Conservation (phyloP, 2,888 invertebrate genomes). For the Sclerodermus sp. region DNA sequence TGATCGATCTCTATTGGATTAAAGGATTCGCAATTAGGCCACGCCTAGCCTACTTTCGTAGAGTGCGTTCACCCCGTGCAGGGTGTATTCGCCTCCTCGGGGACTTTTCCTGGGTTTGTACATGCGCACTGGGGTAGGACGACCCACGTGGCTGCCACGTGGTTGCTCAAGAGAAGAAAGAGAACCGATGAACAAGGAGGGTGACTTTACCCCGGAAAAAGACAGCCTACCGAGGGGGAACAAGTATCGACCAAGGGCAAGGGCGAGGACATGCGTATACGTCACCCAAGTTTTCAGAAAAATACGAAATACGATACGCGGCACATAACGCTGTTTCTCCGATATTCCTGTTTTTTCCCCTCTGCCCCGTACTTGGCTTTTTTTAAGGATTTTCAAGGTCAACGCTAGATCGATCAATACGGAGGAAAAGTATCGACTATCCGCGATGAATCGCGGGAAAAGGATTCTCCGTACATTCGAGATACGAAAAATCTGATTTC, state of each 20-base stretch:
- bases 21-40: conserved; percentile 37
- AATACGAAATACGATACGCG: too few species aligned
- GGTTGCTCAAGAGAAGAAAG: conserved; percentile 17
- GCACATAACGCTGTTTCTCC: too few species aligned
- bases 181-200: conserved; percentile 10
- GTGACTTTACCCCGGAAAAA: conserved; percentile 24
- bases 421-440: too few species aligned
- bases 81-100: conserved; percentile 24
- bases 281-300: too few species aligned
- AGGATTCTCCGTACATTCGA: too few species aligned
- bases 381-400: too few species aligned
- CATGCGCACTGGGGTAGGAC: conserved; percentile 30
- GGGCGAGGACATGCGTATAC: conserved; percentile 41
- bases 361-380: too few species aligned
- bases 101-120: conserved; percentile 29
- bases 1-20: too few species aligned
- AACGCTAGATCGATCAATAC: too few species aligned
- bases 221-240: conserved; percentile 22
- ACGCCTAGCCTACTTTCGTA: conserved; percentile 40
- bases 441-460: too few species aligned
- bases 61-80: conserved; percentile 36
- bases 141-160: conserved; percentile 47
- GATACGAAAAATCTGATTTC: too few species aligned
- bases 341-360: too few species aligned
- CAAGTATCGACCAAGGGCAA: conserved; percentile 55